phyloP scores from a whole-genome alignment of 2,888 invertebrate genomes.

The Chymomyza caudatula region DNA sequence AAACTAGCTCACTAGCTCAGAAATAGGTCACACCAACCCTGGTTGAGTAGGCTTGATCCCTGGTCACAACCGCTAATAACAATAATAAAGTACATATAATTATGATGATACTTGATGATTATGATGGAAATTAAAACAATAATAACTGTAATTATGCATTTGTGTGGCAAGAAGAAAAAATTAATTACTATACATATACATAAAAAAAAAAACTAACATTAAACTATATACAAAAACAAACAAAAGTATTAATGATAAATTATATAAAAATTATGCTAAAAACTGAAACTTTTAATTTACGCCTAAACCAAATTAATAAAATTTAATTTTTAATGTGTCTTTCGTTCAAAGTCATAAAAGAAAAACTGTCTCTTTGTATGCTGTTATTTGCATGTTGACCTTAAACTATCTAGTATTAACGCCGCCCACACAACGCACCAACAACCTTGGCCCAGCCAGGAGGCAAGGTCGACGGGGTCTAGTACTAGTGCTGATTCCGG shows the following conservation, averaged over 20 bases:
- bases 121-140: conserved; percentile 56
- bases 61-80: neutral
- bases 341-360: conserved; percentile 72
- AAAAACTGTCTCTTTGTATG: conserved; percentile 35
- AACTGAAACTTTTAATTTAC: conserved; percentile 59
- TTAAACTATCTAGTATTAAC: conserved; percentile 28
- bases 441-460: conserved; percentile 49
- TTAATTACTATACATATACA: conserved; percentile 48
- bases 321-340: conserved; percentile 75
- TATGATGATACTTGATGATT: conserved; percentile 12
- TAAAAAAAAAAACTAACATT: conserved; percentile 34
- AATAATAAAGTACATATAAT: neutral
- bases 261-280: conserved; percentile 57
- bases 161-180: conserved; percentile 53
- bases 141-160: conserved; percentile 72
- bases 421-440: neutral
- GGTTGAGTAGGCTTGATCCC: neutral
- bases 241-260: conserved; percentile 32
- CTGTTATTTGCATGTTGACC: conserved; percentile 51
- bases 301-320: conserved; percentile 60
- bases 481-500: no score
- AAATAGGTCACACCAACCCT: neutral
- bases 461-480: conserved; percentile 13
- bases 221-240: conserved; percentile 5
- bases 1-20: neutral